Evolutionary conservation across 1,140 invertebrate species (phyloP).

Genomic region (Cydia pomonella): DNA sequence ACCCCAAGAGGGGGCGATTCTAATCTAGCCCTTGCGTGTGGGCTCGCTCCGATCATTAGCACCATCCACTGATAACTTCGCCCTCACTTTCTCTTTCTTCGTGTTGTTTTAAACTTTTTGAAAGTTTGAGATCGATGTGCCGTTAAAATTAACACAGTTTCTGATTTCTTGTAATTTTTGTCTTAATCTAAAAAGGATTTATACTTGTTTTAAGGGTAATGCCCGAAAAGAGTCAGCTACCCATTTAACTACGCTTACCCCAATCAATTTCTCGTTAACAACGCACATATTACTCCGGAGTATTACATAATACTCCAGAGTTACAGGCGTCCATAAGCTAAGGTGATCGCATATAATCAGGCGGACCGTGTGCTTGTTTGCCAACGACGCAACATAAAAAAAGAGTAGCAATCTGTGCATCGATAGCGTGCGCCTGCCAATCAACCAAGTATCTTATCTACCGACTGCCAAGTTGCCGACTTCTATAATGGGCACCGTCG

Average conservation of each 20-base stretch:
- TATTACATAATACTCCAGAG: no score
- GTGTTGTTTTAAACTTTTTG: slow-evolving; percentile 31
- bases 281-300: no score
- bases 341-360: no score
- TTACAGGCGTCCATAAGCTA: no score
- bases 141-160: neutral
- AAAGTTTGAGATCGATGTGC: slow-evolving; percentile 16
- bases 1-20: slow-evolving; percentile 61
- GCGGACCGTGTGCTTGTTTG: no score
- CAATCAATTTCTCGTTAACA: no score
- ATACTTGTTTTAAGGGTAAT: no score
- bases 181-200: no score
- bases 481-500: neutral
- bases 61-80: slow-evolving; percentile 48
- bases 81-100: slow-evolving; percentile 36
- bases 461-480: neutral
- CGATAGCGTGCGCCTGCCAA: neutral
- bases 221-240: no score
- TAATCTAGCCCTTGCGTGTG: slow-evolving; percentile 70
- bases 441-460: neutral
- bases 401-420: neutral
- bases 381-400: no score
- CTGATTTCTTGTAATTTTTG: neutral
- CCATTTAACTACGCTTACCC: no score
- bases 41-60: slow-evolving; percentile 46